Base-by-base conservation (phyloP, 2,797 vertebrate genomes). In the Propithecus deckenii region DNA sequence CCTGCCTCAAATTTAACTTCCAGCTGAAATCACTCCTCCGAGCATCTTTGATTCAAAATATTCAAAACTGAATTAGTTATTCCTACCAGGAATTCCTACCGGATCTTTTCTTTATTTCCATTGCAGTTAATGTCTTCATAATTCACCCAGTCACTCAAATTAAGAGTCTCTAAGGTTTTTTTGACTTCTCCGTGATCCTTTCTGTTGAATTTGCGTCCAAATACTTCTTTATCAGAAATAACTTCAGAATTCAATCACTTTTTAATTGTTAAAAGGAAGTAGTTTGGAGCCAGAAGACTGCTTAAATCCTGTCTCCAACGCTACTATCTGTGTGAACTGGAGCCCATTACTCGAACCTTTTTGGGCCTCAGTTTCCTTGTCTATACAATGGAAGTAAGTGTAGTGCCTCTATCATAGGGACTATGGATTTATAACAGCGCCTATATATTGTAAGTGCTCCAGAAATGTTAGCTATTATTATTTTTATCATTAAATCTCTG, bases 41-140 rank as follows among this genome's bases (percentile, higher is more conserved):
- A 93, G 4, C 22, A 74, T 48, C n/a, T 88, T 63, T 63, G 92
- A 91, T 95, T 89, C 30, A 89, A 93, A 97, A 89, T 94, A 87
- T 69, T 50, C 5, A 74, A 79, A 63, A 48, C 8, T 46, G 17
- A 80, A 59, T 75, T 92, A 59, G 17, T 74, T 57, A 76, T 63
- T 88, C 3, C 25, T 78, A 50, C 23, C 4, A n/a, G 76, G 23
- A 30, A 93, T 20, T 7, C 41, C 86, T 84, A 23, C 7, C 25
- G 75, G n/a, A 61, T 71, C 11, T 81, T 72, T 22, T 15, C 22
- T 71, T 23, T 78, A 74, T 74, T 35, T 35, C 23, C 5, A 25
- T 57, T 95, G 5, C 48, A 15, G 50, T 81, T 43, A 79, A 86
- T 85, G 57, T 10, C 61, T 78, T 88, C 23, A 52, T 63, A 4